These are phyloP conservation scores for Xyliphius kryptos DNA, from an alignment of 2,113 vertebrate genomes.

Conservation along the genomic window DNA sequence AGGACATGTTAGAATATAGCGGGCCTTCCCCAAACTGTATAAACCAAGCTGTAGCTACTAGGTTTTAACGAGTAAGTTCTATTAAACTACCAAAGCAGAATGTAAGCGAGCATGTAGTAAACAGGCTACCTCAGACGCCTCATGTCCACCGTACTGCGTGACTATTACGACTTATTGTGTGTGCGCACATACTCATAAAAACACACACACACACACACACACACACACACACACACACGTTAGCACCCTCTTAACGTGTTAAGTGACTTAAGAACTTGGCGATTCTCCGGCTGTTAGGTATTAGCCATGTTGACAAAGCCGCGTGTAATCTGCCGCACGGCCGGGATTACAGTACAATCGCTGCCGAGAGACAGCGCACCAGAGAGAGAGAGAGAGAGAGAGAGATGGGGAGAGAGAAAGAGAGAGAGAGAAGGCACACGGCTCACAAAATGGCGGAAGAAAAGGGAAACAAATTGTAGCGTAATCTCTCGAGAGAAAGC, in stretches of 20 bases:
- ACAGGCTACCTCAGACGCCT: too few relatives aligned
- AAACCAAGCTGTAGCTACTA: too few relatives aligned
- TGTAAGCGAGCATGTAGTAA: too few relatives aligned
- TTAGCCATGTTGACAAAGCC: slow-evolving; percentile 59
- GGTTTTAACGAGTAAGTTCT: too few relatives aligned
- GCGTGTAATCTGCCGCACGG: slow-evolving; percentile 59
- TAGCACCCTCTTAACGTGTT: slow-evolving; percentile 44
- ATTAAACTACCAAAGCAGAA: too few relatives aligned
- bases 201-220: neutral
- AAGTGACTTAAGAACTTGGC: slow-evolving; percentile 53
- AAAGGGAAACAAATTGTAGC: slow-evolving; percentile 63
- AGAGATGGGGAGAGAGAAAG: slow-evolving; percentile 11
- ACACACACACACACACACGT: slow-evolving; percentile 16
- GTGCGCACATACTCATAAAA: neutral
- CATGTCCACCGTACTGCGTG: too few relatives aligned
- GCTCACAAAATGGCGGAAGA: slow-evolving; percentile 55
- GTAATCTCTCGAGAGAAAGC: slow-evolving; percentile 62
- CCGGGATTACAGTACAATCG: slow-evolving; percentile 60
- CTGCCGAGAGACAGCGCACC: neutral
- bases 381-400: neutral
- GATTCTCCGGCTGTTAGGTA: slow-evolving; percentile 51
- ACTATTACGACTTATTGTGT: neutral
- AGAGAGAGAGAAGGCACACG: slow-evolving; percentile 23
- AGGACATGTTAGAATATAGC: too few relatives aligned
- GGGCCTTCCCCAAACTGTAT: too few relatives aligned